Evolutionary conservation across 2,113 vertebrate genomes (phyloP).

Genomic region (Andinoacara biseriatus): DNA sequence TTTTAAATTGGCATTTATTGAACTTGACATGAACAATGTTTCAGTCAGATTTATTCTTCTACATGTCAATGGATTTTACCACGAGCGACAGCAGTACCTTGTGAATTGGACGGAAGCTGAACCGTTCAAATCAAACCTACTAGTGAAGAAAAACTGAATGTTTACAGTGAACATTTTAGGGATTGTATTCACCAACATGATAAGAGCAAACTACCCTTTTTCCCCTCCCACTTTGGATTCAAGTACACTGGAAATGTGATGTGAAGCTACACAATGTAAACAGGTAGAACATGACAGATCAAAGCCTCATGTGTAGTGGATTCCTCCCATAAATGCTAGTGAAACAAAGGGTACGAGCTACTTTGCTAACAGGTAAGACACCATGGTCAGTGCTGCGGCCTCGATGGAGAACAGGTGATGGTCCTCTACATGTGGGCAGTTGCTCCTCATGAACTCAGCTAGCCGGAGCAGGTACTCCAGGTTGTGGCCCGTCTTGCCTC

Average conservation of each 20-base stretch:
- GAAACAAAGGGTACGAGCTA: slow-evolving; percentile 51
- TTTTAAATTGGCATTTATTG: slow-evolving; percentile 15
- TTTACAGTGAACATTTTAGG: slow-evolving; percentile 8
- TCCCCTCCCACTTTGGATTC: neutral
- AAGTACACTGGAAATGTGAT: slow-evolving; percentile 11
- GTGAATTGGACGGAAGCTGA: slow-evolving; percentile 17
- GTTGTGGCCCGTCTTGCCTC: slow-evolving; percentile 91
- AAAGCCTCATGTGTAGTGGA: slow-evolving; percentile 22
- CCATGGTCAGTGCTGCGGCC: slow-evolving; percentile 82
- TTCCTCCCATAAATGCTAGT: neutral
- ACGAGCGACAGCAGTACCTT: neutral
- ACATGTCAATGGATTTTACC: neutral
- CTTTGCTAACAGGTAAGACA: slow-evolving; percentile 67
- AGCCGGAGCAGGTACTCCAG: slow-evolving; percentile 93
- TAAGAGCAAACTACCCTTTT: neutral
- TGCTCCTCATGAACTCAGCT: slow-evolving; percentile 92
- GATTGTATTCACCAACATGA: neutral
- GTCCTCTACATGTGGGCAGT: slow-evolving; percentile 91
- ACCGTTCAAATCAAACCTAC: slow-evolving; percentile 9
- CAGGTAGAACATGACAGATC: neutral
- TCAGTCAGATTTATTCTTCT: neutral
- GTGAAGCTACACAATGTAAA: neutral
- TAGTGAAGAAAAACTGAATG: neutral
- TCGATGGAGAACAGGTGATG: slow-evolving; percentile 92
- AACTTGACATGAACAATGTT: neutral